These are phyloP conservation scores for Caenorhabditis imperialis DNA, from an alignment of 2,888 invertebrate species.

Conservation along the genomic window DNA sequence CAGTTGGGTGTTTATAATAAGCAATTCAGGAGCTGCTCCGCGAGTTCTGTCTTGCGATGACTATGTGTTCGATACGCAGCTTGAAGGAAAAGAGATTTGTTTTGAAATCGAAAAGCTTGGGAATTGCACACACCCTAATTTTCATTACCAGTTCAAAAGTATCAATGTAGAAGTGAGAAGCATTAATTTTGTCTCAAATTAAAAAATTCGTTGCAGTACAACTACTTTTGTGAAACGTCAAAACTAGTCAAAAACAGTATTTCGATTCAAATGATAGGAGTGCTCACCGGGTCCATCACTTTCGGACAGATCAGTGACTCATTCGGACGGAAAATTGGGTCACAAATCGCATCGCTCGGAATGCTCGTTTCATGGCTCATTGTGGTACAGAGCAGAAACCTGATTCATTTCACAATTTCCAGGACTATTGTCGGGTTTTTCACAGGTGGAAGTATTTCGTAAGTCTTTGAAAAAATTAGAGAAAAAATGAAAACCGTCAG, in stretches of 20 bases:
- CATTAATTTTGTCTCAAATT: not conserved
- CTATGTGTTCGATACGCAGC: slow-evolving; percentile 11
- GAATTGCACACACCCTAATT: slow-evolving; percentile 51
- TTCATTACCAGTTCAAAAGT: slow-evolving; percentile 61
- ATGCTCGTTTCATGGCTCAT: slow-evolving; percentile 56
- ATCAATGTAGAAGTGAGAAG: slow-evolving; percentile 64
- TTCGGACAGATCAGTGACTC: slow-evolving; percentile 74
- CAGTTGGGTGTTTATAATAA: too few species aligned
- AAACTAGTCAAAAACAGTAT: slow-evolving; percentile 66
- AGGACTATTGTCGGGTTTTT: slow-evolving; percentile 60
- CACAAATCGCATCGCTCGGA: slow-evolving; percentile 48
- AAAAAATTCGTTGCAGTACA: slow-evolving; percentile 53
- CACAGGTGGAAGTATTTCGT: slow-evolving; percentile 62
- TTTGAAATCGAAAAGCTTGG: slow-evolving; percentile 23
- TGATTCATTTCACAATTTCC: slow-evolving; percentile 55
- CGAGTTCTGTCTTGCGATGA: slow-evolving; percentile 44
- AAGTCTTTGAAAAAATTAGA: slow-evolving; percentile 3
- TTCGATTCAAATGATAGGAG: slow-evolving; percentile 73
- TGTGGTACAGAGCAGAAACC: slow-evolving; percentile 43
- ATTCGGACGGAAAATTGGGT: slow-evolving; percentile 65
- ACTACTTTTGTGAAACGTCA: slow-evolving; percentile 58
- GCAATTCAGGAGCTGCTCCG: slow-evolving; percentile 59
- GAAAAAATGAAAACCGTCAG: not conserved
- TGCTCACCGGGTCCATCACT: slow-evolving; percentile 68
- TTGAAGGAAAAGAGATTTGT: slow-evolving; percentile 57